A percentile compares a stretch with the other conserved stretches of the same genome.
Evolutionary conservation across 2,797 vertebrate genomes (phyloP).

Genomic region (Helarctos malayanus): DNA sequence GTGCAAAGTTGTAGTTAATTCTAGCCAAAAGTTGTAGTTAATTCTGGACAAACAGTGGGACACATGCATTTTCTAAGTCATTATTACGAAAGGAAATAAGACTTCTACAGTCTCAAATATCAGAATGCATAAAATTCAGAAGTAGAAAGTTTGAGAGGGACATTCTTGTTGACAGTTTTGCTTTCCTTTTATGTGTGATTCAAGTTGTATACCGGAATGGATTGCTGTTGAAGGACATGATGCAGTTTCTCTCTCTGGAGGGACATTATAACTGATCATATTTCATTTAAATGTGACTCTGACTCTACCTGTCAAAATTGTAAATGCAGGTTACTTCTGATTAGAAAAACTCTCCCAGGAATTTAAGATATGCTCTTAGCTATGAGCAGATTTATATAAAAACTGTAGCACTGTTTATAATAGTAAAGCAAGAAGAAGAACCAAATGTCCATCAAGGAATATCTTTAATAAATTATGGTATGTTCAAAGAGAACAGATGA

Average conservation of each 20-base stretch:
- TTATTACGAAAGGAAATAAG: constrained; percentile 45
- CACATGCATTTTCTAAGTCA: constrained; percentile 26
- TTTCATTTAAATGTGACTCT: constrained; percentile 9
- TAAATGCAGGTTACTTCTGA: not conserved
- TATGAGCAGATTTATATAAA: not conserved
- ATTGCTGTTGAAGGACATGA: not conserved
- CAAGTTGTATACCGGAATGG: not conserved
- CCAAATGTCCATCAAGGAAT: not conserved
- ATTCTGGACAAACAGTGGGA: not conserved
- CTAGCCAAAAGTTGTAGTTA: constrained; percentile 16
- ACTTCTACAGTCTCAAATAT: not conserved
- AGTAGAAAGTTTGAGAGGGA: not conserved
- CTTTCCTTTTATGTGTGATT: constrained; percentile 30
- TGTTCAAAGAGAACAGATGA: not conserved
- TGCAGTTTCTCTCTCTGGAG: not conserved
- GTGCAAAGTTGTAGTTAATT: constrained; percentile 31
- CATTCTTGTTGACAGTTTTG: constrained; percentile 42
- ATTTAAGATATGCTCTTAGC: not conserved
- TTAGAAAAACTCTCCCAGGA: not conserved
- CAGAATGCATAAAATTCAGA: not conserved
- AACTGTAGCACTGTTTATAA: not conserved
- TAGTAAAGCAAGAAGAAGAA: not conserved
- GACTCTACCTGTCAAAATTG: not conserved
- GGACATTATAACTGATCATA: not conserved
- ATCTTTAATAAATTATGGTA: constrained; percentile 23